Evolutionary conservation across 2,888 invertebrate genomes (phyloP), one percentile per base, ranked within the genome.

Genomic region (Alloscopus bannaensis): DNA sequence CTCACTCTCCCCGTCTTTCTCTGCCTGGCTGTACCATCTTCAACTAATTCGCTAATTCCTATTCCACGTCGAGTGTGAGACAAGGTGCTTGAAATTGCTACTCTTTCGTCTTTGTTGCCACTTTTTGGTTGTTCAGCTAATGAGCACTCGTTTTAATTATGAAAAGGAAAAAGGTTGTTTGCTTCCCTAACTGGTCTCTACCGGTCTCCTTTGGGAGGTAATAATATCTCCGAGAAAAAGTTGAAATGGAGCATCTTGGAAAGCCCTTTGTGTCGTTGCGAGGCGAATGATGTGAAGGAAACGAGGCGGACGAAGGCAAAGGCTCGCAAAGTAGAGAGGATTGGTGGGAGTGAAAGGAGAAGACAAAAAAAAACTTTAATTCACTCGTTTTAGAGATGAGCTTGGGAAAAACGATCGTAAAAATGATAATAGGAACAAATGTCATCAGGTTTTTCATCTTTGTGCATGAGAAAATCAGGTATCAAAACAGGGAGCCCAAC

Each of bases 141-240:
- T 78, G 78, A 78, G 78, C 65, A 59, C 78, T 78, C 78, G 71
- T 71, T 78, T 78, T 78, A 78, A 78, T 78, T 78, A 78, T 78
- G 78, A 71, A 69, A 70, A 22, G 64, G 57, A 69, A 69, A 55
- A 64, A 68, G 66, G 60, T 52, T 60, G 59, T 65, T 65, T 70
- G 70, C 55, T 42, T 26, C 18, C 57, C 24, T 42, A 28, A 57
- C 29, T 57, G 52, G 8, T 16, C 28, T 55, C 55, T 20, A n/a
- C 20, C 31, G 6, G 26, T 52, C 18, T 62, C 59, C 66, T 59
- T n/a, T 59, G 64, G 55, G 73, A 57, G 24, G 20, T 22, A 22
- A 13, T 66, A 42, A 72, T 73, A 59, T 47, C 47, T 18, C 28
- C n/a, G 16, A 18, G 52, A 77, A n/a, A n/a, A 69, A 69, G 77